Evolutionary conservation across 2,888 invertebrate species (phyloP).

Genomic region (Rhagophthalmus giganteus): DNA sequence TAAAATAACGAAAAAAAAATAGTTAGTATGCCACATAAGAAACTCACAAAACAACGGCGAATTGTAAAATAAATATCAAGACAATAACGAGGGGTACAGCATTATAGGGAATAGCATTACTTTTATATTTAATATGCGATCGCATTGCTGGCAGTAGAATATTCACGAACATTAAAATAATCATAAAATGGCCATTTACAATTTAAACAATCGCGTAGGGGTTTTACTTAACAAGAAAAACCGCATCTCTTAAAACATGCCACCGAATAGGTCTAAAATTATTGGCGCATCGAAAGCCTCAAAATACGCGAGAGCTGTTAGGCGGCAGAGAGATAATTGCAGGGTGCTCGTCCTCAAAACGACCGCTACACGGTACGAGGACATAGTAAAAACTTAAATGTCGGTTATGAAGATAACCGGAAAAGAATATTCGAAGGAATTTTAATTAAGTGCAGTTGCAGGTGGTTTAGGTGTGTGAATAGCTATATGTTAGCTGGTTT

Average conservation of each 20-base stretch:
- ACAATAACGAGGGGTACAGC: no score
- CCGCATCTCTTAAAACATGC: not conserved
- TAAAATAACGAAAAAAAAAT: no score
- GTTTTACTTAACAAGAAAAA: not conserved
- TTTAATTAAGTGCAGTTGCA: conserved; percentile 38
- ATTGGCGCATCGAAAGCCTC: conserved; percentile 7
- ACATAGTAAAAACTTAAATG: conserved; percentile 36
- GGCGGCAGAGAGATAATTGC: conserved; percentile 27
- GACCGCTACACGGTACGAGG: conserved; percentile 27
- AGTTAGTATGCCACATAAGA: no score
- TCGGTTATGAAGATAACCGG: conserved; percentile 36
- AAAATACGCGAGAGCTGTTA: conserved; percentile 8
- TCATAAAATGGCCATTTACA: no score
- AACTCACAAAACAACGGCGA: no score
- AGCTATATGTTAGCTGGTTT: conserved; percentile 23
- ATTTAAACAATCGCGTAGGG: no score
- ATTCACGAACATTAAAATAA: no score
- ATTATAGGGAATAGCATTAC: no score
- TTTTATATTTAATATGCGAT: no score
- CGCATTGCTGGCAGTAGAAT: no score
- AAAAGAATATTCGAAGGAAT: conserved; percentile 37
- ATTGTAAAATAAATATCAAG: no score
- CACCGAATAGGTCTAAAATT: conserved; percentile 2
- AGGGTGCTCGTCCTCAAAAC: conserved; percentile 25
- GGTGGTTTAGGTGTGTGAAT: conserved; percentile 31